These are phyloP conservation scores for Trachops cirrhosus DNA, from an alignment of 2,797 vertebrate genomes.

Conservation along the genomic window DNA sequence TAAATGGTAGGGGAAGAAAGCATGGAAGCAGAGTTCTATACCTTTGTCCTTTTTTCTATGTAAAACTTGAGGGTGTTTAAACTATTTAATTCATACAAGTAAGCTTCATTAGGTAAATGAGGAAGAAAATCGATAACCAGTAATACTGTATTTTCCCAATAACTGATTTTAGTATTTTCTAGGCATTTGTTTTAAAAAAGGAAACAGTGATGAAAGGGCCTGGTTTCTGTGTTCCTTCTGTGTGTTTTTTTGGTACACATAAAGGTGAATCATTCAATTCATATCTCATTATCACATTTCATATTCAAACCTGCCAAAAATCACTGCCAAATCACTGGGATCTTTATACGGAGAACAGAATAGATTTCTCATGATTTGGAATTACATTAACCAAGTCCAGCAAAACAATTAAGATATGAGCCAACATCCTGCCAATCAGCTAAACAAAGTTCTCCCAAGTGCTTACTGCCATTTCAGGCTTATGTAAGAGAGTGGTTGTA, in stretches of 20 bases:
- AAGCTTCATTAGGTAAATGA: neutral
- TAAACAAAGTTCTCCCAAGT: neutral
- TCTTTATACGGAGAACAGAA: neutral
- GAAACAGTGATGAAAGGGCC: neutral
- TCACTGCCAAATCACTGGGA: neutral
- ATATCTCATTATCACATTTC: neutral
- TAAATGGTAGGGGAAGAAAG: neutral
- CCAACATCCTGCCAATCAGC: neutral
- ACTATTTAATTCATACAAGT: neutral
- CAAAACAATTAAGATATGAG: neutral
- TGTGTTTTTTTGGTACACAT: neutral
- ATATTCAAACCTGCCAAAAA: neutral
- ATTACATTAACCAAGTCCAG: neutral
- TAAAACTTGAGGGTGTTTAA: neutral
- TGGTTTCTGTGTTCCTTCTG: slow-evolving; percentile 20
- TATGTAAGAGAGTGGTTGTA: neutral
- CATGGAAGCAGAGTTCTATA: neutral
- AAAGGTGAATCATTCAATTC: neutral
- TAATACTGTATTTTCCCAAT: neutral
- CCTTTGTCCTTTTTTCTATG: neutral
- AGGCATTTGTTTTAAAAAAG: neutral
- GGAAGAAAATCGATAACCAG: neutral
- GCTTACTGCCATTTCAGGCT: neutral
- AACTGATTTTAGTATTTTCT: neutral
- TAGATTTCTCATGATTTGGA: neutral